Conservation (phyloP, 1,140 invertebrate genomes). For the Cherax destructor region DNA sequence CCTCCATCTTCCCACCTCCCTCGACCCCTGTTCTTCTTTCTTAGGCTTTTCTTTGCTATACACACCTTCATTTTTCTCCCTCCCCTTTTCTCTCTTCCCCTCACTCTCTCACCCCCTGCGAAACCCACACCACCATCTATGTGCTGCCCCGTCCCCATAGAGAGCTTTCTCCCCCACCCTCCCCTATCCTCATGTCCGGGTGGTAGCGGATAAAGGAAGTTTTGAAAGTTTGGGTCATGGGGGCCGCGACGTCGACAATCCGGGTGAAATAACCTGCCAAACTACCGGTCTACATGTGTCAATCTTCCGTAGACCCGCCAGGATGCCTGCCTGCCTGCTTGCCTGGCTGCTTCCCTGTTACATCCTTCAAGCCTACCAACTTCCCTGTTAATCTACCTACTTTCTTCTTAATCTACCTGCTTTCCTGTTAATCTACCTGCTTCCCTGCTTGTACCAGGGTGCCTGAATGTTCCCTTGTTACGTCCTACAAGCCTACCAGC, state of each 20-base stretch:
- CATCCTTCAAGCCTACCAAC: not conserved
- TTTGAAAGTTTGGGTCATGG: not conserved
- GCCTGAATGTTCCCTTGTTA: too few relatives aligned
- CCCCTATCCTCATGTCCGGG: not conserved
- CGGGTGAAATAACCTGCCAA: slow-evolving; percentile 49
- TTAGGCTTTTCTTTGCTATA: not conserved
- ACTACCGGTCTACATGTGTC: slow-evolving; percentile 34
- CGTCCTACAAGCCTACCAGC: too few relatives aligned
- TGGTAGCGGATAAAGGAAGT: slow-evolving; percentile 21
- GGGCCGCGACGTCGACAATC: slow-evolving; percentile 5
- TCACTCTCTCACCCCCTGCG: too few relatives aligned
- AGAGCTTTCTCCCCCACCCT: not conserved
- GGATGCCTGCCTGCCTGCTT: not conserved
- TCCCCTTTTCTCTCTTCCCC: too few relatives aligned
- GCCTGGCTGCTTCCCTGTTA: not conserved
- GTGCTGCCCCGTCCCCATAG: not conserved
- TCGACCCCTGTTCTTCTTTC: not conserved
- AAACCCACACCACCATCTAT: not conserved
- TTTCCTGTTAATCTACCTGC: not conserved
- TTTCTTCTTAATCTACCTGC: not conserved
- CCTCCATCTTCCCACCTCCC: not conserved
- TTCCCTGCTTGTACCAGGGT: too few relatives aligned
- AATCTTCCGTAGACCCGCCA: slow-evolving; percentile 19
- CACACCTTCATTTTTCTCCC: not conserved
- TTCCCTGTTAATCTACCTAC: not conserved